Percentiles rank a stretch among this genome's conserved stretches.
phyloP scores from a whole-genome alignment of 2,888 invertebrate species.

The Dendrolimus pini region DNA sequence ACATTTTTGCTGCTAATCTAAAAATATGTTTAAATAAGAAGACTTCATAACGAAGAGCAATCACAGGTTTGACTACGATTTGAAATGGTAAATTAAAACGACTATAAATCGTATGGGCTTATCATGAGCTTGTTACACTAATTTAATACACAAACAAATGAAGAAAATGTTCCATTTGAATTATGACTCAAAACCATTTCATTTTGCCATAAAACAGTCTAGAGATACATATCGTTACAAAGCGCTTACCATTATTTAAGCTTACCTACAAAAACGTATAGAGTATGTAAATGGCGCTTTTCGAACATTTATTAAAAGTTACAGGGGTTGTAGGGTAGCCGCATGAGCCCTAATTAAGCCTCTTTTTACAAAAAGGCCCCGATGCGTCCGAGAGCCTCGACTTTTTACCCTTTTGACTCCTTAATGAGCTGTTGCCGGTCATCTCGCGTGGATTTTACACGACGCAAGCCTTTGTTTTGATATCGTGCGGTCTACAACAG shows the following conservation, averaged over 20 bases:
- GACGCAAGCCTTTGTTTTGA: slow-evolving; percentile 51
- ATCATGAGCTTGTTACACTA: too few species aligned
- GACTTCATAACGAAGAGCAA: too few species aligned
- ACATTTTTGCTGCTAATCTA: too few species aligned
- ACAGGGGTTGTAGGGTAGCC: slow-evolving; percentile 73
- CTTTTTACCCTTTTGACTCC: slow-evolving; percentile 70
- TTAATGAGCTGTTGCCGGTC: slow-evolving; percentile 68
- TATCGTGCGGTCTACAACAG: slow-evolving; percentile 40
- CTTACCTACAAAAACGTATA: slow-evolving; percentile 21
- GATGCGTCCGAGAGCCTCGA: slow-evolving; percentile 46
- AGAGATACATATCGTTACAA: too few species aligned
- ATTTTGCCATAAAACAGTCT: too few species aligned
- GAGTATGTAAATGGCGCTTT: slow-evolving; percentile 47
- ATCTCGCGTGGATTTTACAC: slow-evolving; percentile 60
- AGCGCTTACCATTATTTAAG: slow-evolving; percentile 7
- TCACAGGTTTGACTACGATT: too few species aligned
- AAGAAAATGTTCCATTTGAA: too few species aligned
- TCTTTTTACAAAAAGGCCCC: slow-evolving; percentile 69
- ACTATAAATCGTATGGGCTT: too few species aligned
- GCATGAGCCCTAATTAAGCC: slow-evolving; percentile 74
- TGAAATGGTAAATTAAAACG: too few species aligned
- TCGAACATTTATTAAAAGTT: slow-evolving; percentile 76
- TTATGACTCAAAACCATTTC: too few species aligned
- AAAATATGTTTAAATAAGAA: too few species aligned
- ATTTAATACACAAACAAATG: too few species aligned